Evolutionary conservation across 2,113 vertebrate genomes (phyloP), one percentile per base, ranked within the genome.

Genomic region (Rafetus swinhoei): DNA sequence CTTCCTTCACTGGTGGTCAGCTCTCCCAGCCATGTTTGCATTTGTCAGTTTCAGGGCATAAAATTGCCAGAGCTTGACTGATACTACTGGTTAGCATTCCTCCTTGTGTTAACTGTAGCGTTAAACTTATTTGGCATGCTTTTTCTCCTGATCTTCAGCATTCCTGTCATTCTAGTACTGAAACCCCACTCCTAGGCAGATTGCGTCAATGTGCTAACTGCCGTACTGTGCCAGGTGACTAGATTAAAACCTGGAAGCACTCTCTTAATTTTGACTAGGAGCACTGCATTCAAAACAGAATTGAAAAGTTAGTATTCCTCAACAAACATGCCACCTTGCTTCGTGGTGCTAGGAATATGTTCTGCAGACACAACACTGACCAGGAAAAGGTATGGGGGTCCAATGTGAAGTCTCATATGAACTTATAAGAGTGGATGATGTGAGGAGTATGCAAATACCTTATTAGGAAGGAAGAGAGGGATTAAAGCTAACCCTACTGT

Each of bases 341-440:
- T 86, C 10, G 24, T 55, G 35, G 39, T 79, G 83, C 29, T 16
- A 57, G 27, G 1, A 53, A 90, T 59, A 29, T 84, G n/a, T 27
- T 96, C 50, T 91, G 69, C 76, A 77, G 80, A 29, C 8, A 65
- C n/a, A 82, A 4, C 21, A 65, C 35, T 57, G 8, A 35, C 69
- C n/a, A 82, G 81, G 72, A 21, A 76, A 35, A 90, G 85, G 29
- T n/a, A 39, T 32, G 25, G 39, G n/a, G 81, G 9, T n/a, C 27
- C 77, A 62, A 25, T 84, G 91, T 53, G 62, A 57, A 62, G 9
- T 7, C 9, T 89, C 0, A 0, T 60, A 45, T 50, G 0, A 27
- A 69, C 92, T 85, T 21, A 53, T 3, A 62, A 65, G 15, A 52
- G 12, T 87, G 72, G 59, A 82, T n/a, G n/a, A n/a, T n/a, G n/a